Base-by-base conservation (phyloP, 2,888 invertebrate genomes). In the Torymus texanus region DNA sequence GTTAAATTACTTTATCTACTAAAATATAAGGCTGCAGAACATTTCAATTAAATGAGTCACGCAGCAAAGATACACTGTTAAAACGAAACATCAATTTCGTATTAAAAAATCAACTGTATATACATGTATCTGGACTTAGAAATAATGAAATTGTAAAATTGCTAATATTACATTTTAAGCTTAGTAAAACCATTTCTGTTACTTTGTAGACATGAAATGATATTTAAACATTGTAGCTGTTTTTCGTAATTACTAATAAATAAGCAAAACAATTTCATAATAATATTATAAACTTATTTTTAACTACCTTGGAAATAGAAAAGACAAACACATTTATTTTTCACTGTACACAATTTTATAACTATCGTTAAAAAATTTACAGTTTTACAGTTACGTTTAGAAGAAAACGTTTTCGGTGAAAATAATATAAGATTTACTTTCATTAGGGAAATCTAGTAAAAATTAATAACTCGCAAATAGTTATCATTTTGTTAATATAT, bases 301-400 rank as follows among this genome's bases (percentile, higher is more conserved):
- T 75, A 14, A 68, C 65, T 68, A 21, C n/a, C 14, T 66, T n/a
- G 70, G 55, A 70, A 75, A 66, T 77, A 81, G 61, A 77, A 79
- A 79, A 77, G 56, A 79, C 74, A 74, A 78, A 81, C 16, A 59
- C 68, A 75, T 77, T 74, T 73, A 70, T 71, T 74, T 74, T 61
- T 76, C 62, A 79, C 75, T 81, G 75, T 79, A 82, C 75, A 82
- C 72, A 79, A 75, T 82, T 81, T 77, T 75, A 79, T 75, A 77
- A 58, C 58, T 82, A 76, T 50, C 8, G 11, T 79, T 78, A 75
- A 76, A 79, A 81, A 82, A 79, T 82, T 80, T 79, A 82, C 79
- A 82, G 68, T 72, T 80, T 77, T 75, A 73, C 59, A 74, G 55
- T 63, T 41, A 79, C 55, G 63, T 65, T 65, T 65, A 41, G 56